phyloP scores from a whole-genome alignment of 1,140 invertebrate species.

The Caenorhabditis elegans region DNA sequence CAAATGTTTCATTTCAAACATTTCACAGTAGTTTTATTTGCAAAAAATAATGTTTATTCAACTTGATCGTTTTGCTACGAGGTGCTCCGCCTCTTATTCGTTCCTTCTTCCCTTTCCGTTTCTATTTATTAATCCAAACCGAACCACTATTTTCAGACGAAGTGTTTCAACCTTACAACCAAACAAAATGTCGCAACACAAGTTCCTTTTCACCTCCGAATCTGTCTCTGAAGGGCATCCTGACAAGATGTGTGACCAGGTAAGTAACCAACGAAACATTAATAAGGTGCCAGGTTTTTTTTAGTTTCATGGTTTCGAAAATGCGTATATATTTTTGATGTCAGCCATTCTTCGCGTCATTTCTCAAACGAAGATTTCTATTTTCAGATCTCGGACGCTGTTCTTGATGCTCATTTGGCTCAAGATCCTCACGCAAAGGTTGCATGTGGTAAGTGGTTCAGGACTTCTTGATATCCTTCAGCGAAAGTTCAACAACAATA shows the following conservation, averaged over 20 bases:
- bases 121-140: not conserved
- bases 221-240: constrained; percentile 97
- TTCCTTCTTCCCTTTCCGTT: constrained; percentile 45
- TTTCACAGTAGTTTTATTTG: too few relatives aligned
- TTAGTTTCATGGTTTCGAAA: too few relatives aligned
- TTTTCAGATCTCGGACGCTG: constrained; percentile 75
- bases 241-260: constrained; percentile 98
- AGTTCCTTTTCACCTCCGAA: constrained; percentile 96
- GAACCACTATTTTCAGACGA: not conserved
- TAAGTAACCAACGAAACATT: constrained; percentile 69
- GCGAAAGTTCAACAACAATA: too few relatives aligned
- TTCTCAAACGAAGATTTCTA: not conserved
- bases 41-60: too few relatives aligned
- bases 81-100: not conserved
- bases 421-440: constrained; percentile 98
- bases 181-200: constrained; percentile 34
- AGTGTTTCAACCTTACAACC: too few relatives aligned
- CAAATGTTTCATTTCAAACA: too few relatives aligned
- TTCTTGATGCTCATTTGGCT: constrained; percentile 91
- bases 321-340: too few relatives aligned
- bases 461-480: not conserved
- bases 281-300: too few relatives aligned
- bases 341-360: too few relatives aligned
- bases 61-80: not conserved
- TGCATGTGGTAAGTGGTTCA: constrained; percentile 75